These are phyloP conservation scores for Clanis bilineata DNA, from an alignment of 2,888 invertebrate species.

Conservation along the genomic window DNA sequence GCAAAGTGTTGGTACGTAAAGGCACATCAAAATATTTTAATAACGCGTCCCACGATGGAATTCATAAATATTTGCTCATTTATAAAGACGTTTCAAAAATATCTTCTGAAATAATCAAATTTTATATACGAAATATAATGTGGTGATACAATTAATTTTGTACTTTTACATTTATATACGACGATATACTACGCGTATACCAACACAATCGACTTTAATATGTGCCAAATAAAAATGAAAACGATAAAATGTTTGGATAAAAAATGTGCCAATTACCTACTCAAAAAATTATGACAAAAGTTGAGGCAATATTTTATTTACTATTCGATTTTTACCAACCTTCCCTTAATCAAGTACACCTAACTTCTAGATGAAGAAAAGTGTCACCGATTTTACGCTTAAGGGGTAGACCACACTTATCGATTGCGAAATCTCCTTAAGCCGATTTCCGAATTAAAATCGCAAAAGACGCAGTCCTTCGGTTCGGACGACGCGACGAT, in stretches of 20 bases:
- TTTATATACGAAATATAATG: slow-evolving; percentile 3
- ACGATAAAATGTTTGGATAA: background rate
- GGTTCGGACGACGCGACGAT: too few relatives aligned
- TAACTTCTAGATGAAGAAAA: too few relatives aligned
- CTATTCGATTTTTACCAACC: background rate
- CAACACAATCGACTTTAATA: slow-evolving; percentile 9
- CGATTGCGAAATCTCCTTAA: too few relatives aligned
- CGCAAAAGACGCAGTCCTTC: too few relatives aligned
- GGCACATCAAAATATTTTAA: background rate
- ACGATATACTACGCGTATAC: slow-evolving; percentile 1
- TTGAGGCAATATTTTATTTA: background rate
- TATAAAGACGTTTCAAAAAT: background rate
- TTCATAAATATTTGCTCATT: background rate
- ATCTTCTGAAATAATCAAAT: background rate
- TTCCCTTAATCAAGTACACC: too few relatives aligned
- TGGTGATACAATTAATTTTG: slow-evolving; percentile 12
- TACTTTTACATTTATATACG: slow-evolving; percentile 13
- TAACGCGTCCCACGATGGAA: background rate
- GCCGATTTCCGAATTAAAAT: too few relatives aligned
- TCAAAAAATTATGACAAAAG: slow-evolving; percentile 49
- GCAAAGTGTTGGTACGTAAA: background rate
- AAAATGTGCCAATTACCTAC: slow-evolving; percentile 55
- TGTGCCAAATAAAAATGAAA: slow-evolving; percentile 25
- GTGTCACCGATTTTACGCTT: too few relatives aligned
- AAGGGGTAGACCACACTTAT: too few relatives aligned